These are phyloP conservation scores for Lasioglossum zephyrum DNA, from an alignment of 2,888 invertebrate genomes.

Conservation along the genomic window DNA sequence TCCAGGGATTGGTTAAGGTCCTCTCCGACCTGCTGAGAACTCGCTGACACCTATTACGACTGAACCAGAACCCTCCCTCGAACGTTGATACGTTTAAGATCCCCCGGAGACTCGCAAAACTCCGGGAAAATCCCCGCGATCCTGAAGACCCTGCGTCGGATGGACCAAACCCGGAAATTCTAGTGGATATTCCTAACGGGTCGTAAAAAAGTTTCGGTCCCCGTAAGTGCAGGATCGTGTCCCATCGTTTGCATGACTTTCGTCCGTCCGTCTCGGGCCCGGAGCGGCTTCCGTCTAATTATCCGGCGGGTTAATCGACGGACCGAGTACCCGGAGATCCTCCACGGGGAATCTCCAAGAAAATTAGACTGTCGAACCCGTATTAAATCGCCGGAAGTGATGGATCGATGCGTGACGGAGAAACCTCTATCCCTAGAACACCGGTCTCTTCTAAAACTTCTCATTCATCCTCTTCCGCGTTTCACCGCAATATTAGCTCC, in stretches of 20 bases:
- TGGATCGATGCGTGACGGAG: conserved; percentile 23
- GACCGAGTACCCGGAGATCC: conserved; percentile 1
- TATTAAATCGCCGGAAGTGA: conserved; percentile 37
- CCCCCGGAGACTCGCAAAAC: conserved; percentile 49
- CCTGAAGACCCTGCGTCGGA: conserved; percentile 16
- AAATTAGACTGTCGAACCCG: conserved; percentile 43
- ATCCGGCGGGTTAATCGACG: conserved; percentile 32
- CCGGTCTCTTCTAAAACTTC: not conserved
- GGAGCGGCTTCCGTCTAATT: conserved; percentile 47
- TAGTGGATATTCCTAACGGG: conserved; percentile 21
- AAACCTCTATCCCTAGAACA: not conserved
- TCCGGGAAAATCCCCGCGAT: conserved; percentile 39
- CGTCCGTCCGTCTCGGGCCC: conserved; percentile 28
- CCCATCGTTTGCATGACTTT: conserved; percentile 44
- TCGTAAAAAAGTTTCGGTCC: conserved; percentile 41
- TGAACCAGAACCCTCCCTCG: conserved; percentile 40
- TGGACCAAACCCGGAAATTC: not conserved
- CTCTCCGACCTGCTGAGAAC: conserved; percentile 14
- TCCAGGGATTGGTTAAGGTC: not conserved
- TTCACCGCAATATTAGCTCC: not conserved
- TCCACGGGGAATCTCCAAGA: conserved; percentile 25
- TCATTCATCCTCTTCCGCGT: not conserved
- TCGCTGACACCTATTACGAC: conserved; percentile 54
- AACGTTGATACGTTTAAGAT: conserved; percentile 53
- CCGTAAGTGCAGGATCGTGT: conserved; percentile 63